Percentiles rank a stretch among this genome's conserved stretches.
Conservation (phyloP, 2,888 invertebrate species). For the Coenonympha arcania region DNA sequence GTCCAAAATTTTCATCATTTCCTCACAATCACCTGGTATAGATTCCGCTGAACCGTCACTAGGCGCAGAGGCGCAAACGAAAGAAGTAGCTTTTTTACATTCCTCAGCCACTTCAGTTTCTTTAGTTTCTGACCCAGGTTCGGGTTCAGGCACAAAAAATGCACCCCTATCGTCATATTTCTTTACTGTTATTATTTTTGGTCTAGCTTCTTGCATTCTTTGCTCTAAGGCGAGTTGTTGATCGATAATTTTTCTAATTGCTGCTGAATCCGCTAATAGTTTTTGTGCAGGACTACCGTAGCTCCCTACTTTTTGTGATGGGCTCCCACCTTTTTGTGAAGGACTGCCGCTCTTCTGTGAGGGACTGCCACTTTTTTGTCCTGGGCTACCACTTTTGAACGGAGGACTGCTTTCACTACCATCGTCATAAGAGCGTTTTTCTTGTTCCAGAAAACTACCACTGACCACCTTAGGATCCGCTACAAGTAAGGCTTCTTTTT, state of each 20-base stretch:
- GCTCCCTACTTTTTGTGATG: conserved; percentile 64
- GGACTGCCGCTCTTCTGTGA: conserved; percentile 62
- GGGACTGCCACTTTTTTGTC: conserved; percentile 51
- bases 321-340: conserved; percentile 66
- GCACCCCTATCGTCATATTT: conserved; percentile 67
- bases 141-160: conserved; percentile 63
- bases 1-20: conserved; percentile 73
- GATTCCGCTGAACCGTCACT: conserved; percentile 69
- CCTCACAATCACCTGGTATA: conserved; percentile 75
- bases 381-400: conserved; percentile 59
- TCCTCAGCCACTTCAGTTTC: conserved; percentile 52
- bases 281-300: conserved; percentile 65
- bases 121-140: conserved; percentile 39
- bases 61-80: conserved; percentile 64
- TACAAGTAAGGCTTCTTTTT: conserved; percentile 85
- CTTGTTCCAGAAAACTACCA: conserved; percentile 65
- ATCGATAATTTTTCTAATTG: conserved; percentile 66
- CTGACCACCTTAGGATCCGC: conserved; percentile 73
- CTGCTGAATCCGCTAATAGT: conserved; percentile 63
- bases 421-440: conserved; percentile 70
- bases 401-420: conserved; percentile 77
- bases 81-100: conserved; percentile 58
- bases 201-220: conserved; percentile 52
- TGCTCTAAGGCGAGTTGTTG: conserved; percentile 68
- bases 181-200: conserved; percentile 65